Base-by-base conservation (phyloP, 2,113 vertebrate genomes). In the Hydrochoerus hydrochaeris region DNA sequence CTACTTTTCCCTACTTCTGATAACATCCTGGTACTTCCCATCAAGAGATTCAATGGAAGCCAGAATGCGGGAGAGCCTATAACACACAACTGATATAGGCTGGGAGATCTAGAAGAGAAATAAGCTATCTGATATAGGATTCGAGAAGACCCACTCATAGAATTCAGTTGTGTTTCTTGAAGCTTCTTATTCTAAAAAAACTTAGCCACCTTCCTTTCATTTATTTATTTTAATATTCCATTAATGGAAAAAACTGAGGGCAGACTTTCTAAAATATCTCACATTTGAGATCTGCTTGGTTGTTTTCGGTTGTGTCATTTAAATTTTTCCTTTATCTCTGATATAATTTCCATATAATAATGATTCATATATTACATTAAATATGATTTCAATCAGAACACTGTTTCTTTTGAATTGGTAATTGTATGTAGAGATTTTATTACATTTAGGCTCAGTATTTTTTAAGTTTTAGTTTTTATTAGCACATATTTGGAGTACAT, bases 161-260 rank as follows among this genome's bases (percentile, higher is more conserved):
- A 19, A 60, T 94, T 96, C 78, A 5, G 54, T 73, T 91, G 20
- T 60, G 30, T 91, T 95, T 71, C 89, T 83, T 86, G 62, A 89
- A 49, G 17, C 28, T 94, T 89, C 86, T 41, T 32, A 54, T 78
- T 87, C 54, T 93, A 16, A 78, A 67, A 88, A 69, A n/a, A 87
- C 12, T 71, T 28, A n/a, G 14, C 12, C 4, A 78, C 17, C 11
- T 91, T 88, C 49, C 63, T 93, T 89, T 89, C 62, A 38, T 77
- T 63, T 88, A n/a, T 85, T 63, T 88, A 26, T 92, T 80, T 57
- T 82, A 85, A 82, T 52, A 85, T 90, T 44, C 28, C 62, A 73
- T 87, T 94, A 77, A 90, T 80, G 46, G 35, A 90, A 52, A 69
- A 90, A 92, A 85, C 41, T 57, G 57, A n/a, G 85, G 14, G 17